phyloP scores from a whole-genome alignment of 2,797 vertebrate species.

The Gambelia wislizenii region DNA sequence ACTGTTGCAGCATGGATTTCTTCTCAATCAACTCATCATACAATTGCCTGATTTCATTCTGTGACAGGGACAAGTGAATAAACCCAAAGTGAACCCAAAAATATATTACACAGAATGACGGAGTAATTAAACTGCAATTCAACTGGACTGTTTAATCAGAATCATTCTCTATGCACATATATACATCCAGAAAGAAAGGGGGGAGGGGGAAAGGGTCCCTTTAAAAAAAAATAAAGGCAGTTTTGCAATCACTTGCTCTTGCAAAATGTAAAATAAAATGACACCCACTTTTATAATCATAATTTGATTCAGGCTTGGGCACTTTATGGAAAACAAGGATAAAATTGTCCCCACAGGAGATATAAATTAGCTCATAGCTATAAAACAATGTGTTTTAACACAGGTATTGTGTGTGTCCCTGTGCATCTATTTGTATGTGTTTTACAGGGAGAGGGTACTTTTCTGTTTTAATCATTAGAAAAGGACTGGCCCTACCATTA shows the following conservation, averaged over 20 bases:
- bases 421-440: too few relatives aligned
- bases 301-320: constrained; percentile 36
- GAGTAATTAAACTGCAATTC: constrained; percentile 10
- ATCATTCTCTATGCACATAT: constrained; percentile 18
- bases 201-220: neutral
- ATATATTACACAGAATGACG: constrained; percentile 37
- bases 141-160: neutral
- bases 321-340: constrained; percentile 37
- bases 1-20: constrained; percentile 76
- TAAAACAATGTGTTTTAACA: neutral
- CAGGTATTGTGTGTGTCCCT: neutral
- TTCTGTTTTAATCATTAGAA: neutral
- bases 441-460: neutral
- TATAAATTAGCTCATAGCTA: constrained; percentile 39
- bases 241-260: neutral
- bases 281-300: constrained; percentile 6
- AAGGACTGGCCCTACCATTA: neutral
- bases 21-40: constrained; percentile 86
- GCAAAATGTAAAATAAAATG: constrained; percentile 19
- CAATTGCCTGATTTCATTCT: constrained; percentile 84
- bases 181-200: neutral
- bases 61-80: constrained; percentile 70
- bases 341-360: constrained; percentile 30
- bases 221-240: neutral
- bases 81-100: constrained; percentile 13